Conservation (phyloP, 2,113 vertebrate genomes). For the Xiphophorus maculatus region DNA sequence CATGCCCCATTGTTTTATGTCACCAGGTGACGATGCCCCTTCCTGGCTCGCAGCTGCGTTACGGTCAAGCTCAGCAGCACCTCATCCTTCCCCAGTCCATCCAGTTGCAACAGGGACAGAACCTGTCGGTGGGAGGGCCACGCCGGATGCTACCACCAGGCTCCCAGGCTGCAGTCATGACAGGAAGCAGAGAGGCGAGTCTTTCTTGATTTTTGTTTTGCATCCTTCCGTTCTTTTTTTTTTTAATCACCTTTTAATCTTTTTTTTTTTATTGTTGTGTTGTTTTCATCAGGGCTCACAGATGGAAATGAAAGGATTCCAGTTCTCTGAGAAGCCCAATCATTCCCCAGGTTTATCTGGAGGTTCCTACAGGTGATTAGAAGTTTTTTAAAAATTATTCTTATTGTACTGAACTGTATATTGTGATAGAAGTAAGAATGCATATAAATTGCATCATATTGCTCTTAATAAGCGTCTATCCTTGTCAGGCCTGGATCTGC, state of each 20-base stretch:
- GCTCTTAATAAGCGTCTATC: neutral
- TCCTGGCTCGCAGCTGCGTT: constrained; percentile 95
- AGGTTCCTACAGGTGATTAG: constrained; percentile 88
- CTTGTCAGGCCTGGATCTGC: constrained; percentile 90
- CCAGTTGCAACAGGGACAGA: constrained; percentile 95
- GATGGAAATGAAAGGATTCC: constrained; percentile 98
- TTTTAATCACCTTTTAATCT: neutral
- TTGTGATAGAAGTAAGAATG: neutral
- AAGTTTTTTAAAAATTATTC: neutral
- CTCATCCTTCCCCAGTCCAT: constrained; percentile 96
- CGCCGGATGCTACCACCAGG: constrained; percentile 91
- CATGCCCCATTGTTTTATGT: neutral
- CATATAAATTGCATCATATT: neutral
- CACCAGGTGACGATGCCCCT: constrained; percentile 94
- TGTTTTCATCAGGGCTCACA: constrained; percentile 85
- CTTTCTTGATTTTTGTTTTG: neutral
- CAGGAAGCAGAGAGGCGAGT: constrained; percentile 90
- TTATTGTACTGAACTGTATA: neutral
- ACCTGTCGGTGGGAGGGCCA: constrained; percentile 90
- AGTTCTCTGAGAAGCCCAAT: constrained; percentile 93
- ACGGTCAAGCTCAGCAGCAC: constrained; percentile 95
- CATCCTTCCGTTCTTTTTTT: neutral
- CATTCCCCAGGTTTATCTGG: constrained; percentile 85
- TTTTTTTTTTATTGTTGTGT: neutral
- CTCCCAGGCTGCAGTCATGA: constrained; percentile 88